Conservation (phyloP, 1,140 invertebrate species). For the Agrypnia vestita region DNA sequence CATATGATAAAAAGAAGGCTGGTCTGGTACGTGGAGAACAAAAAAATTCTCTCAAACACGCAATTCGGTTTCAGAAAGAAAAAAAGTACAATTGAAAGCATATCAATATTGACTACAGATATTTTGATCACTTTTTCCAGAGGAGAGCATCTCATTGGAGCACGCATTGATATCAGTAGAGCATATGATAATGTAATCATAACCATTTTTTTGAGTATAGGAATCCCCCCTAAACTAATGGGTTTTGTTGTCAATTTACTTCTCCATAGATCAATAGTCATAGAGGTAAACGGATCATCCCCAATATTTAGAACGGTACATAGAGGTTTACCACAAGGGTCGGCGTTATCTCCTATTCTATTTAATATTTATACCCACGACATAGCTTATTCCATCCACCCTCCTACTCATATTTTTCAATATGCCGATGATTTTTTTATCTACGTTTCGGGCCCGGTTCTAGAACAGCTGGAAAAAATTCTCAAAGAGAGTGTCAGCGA, state of each 20-base stretch:
- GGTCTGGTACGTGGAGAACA: constrained; percentile 5
- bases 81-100: constrained; percentile 2
- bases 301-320: background rate
- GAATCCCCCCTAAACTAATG: background rate
- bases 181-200: background rate
- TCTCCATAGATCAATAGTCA: background rate
- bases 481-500: background rate
- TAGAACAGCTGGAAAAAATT: background rate
- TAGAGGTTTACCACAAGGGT: background rate
- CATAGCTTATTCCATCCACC: background rate
- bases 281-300: background rate
- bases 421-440: constrained; percentile 24
- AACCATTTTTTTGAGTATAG: background rate
- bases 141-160: background rate
- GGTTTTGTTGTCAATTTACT: background rate
- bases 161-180: background rate
- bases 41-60: background rate
- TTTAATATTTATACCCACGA: no score
- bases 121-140: background rate
- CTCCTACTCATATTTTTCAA: background rate
- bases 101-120: background rate
- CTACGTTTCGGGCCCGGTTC: background rate
- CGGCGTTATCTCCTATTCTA: background rate
- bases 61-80: background rate
- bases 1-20: background rate